These are phyloP conservation scores for Adela reaumurella DNA, from an alignment of 2,888 invertebrate genomes.

Conservation along the genomic window DNA sequence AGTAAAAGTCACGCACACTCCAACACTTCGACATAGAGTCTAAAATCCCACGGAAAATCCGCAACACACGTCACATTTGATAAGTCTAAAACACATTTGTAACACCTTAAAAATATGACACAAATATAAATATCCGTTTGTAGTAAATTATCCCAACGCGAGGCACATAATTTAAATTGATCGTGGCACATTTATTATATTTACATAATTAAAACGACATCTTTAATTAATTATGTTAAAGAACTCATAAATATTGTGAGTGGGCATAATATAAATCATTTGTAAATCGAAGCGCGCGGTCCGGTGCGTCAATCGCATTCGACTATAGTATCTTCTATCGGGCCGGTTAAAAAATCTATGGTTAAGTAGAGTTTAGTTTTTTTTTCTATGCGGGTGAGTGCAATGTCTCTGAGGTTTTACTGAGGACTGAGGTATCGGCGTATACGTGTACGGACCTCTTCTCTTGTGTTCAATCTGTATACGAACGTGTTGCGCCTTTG, in stretches of 20 bases:
- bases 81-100: conserved; percentile 8
- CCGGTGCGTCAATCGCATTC: conserved; percentile 37
- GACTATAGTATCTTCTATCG: conserved; percentile 38
- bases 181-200: conserved; percentile 47
- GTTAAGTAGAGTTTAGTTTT: conserved; percentile 39
- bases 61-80: neutral
- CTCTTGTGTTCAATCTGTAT: conserved; percentile 29
- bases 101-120: conserved; percentile 43
- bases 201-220: conserved; percentile 52
- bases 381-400: conserved; percentile 51
- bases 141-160: conserved; percentile 42
- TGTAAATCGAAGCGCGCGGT: conserved; percentile 33
- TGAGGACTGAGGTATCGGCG: conserved; percentile 42
- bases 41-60: neutral
- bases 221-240: conserved; percentile 42
- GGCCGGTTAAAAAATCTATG: conserved; percentile 47
- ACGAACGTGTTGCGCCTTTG: conserved; percentile 23
- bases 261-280: conserved; percentile 26
- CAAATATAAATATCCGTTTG: conserved; percentile 47
- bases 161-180: conserved; percentile 47
- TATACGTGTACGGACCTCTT: conserved; percentile 21
- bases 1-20: neutral
- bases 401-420: conserved; percentile 50
- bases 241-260: conserved; percentile 40
- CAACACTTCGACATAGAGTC: neutral